Base-by-base conservation (phyloP, 2,888 invertebrate genomes). In the Priocnemis perturbator region DNA sequence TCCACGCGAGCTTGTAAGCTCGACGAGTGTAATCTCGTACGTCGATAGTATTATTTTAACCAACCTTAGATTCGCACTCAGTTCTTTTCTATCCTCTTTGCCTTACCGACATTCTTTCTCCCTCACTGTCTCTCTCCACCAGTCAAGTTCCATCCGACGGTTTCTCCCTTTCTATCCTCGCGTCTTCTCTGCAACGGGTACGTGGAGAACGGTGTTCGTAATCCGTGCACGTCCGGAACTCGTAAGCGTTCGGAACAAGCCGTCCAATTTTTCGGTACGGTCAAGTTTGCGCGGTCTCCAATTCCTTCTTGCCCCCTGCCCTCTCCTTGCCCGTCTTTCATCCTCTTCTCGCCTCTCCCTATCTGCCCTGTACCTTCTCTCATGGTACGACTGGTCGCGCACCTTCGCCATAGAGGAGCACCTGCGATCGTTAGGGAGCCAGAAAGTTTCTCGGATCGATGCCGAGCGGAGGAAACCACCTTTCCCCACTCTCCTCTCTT, bases 221-320 rank as follows among this genome's bases (percentile, higher is more conserved):
- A 83, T 83, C 83, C 79, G 73, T 78, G 73, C 85, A 85, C 85
- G 85, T 85, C 72, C 79, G 67, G 69, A 81, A 80, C 80, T 84
- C 82, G 81, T 83, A 82, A 83, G 81, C 82, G 81, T 79, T 78
- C 81, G 69, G 83, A 84, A 85, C 84, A 84, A 84, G 83, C 79
- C 84, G 79, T 85, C 84, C 85, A 86, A 86, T 85, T 85, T 84
- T 80, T 81, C 83, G 81, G 77, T 82, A 79, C 80, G 83, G 81
- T 78, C 80, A 83, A 82, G 83, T 83, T 82, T 83, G 77, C 77
- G 76, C 76, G 75, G 73, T 79, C 76, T 83, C 74, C 79, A 76
- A 79, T 77, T 79, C 73, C 77, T 77, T 73, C 70, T 71, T 76
- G 71, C 71, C 64, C 66, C 61, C 20, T 48, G 60, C 58, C 52